Base-by-base conservation (phyloP, 2,888 invertebrate genomes). In the Gasteruption jaculator region DNA sequence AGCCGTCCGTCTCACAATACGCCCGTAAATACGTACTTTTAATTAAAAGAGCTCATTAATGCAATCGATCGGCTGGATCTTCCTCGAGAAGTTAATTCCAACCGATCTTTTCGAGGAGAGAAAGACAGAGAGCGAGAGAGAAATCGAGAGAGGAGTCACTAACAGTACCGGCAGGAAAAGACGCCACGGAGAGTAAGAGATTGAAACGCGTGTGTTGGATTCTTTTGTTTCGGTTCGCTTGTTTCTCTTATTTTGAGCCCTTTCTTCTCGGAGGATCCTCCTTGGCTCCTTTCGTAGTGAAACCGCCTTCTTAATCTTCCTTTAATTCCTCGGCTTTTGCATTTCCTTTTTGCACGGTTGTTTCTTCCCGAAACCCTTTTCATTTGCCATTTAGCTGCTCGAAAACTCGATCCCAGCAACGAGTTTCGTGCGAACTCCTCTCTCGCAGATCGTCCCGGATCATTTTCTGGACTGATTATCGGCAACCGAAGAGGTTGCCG, bases 21-120 rank as follows among this genome's bases (percentile, higher is more conserved):
- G n/a, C n/a, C n/a, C n/a, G n/a, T n/a, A n/a, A n/a, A n/a, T n/a
- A n/a, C n/a, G n/a, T n/a, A n/a, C n/a, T n/a, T n/a, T 59, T 58
- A 63, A 64, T 64, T 63, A 61, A 58, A 52, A 56, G 43, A 48
- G 49, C 59, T 61, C 60, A 56, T 66, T 64, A 62, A 63, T 61
- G 52, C 58, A 57, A 59, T 59, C 59, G 50, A 48, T 58, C 53
- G 52, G 41, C 31, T 47, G 50, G 5, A 27, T 30, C 18, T 10
- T 12, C 12, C 30, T 30, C 18, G 30, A n/a, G 5, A 27, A 27
- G n/a, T n/a, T 11, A 27, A 27, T 19, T 35, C 14, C 12, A n/a
- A 16, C 14, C 19, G 22, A 27, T n/a, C 31, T 31, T 16, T 15
- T 31, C 16, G 22, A 15, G 3, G 11, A 18, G 21, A 16, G 27